phyloP scores from a whole-genome alignment of 2,113 vertebrate species.

The Polypterus senegalus region DNA sequence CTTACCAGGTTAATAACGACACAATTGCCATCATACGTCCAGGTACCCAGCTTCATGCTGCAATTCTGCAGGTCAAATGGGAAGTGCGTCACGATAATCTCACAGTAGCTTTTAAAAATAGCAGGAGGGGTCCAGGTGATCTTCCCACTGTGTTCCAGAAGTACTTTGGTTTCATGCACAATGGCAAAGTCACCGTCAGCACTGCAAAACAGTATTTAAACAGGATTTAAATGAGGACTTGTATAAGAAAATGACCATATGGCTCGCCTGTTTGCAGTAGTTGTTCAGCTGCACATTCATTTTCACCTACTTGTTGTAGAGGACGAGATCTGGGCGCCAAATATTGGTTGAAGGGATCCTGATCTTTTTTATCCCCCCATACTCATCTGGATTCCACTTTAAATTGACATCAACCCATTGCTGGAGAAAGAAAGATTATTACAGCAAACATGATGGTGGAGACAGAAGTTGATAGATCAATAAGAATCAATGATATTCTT shows the following conservation, averaged over 20 bases:
- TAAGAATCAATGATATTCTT: too few relatives aligned
- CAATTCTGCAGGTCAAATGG: conserved; percentile 92
- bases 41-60: conserved; percentile 90
- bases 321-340: conserved; percentile 80
- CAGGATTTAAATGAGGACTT: neutral
- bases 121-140: conserved; percentile 87
- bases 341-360: conserved; percentile 72
- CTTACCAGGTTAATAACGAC: conserved; percentile 76
- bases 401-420: conserved; percentile 81
- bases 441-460: neutral
- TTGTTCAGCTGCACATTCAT: neutral
- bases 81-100: conserved; percentile 87
- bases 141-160: conserved; percentile 74
- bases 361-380: conserved; percentile 75
- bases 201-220: conserved; percentile 33
- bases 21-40: conserved; percentile 77
- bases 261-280: too few relatives aligned
- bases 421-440: conserved; percentile 33
- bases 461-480: too few relatives aligned
- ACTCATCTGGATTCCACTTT: conserved; percentile 73
- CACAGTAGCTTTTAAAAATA: conserved; percentile 95
- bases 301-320: conserved; percentile 80
- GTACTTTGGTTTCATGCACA: conserved; percentile 79
- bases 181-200: conserved; percentile 91
- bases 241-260: too few relatives aligned